Evolutionary conservation across 2,888 invertebrate species (phyloP), one percentile per base, ranked within the genome.

Genomic region (Sarcophaga caerulescens): DNA sequence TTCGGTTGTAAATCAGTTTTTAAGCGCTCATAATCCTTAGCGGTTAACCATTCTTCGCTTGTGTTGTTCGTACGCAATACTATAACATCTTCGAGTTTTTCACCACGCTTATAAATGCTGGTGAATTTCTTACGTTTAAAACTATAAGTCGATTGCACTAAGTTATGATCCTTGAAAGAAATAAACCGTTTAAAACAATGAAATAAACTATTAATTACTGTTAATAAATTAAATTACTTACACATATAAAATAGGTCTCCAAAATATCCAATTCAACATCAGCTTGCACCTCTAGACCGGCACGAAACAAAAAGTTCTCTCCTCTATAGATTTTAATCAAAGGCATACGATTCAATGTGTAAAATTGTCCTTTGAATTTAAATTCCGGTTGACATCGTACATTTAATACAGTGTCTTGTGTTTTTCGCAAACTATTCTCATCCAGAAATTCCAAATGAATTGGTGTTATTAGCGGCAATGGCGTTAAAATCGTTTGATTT

Each of bases 211-310:
- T n/a, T n/a, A n/a, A n/a, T n/a, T n/a, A n/a, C n/a, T n/a, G n/a
- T n/a, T n/a, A n/a, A n/a, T n/a, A 45, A 4, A 10, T 35, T 10
- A 35, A 35, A 47, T 12, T 79, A 91, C 93, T 92, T 92, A 93
- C 93, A 90, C 93, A 92, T 88, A 93, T 92, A 84, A 93, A 92
- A 89, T 92, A 93, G 45, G 92, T 93, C 81, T 93, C 93, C 84
- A 93, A 88, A 78, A 93, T 92, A 80, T 93, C 93, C 80, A 93
- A 85, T 78, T 91, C 89, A 57, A 91, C 90, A 59, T 89, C 87
- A n/a, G 93, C 89, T 88, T 91, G 88, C 57, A 93, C 90, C 86
- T 92, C 92, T 14, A 92, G 89, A 79, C 92, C 92, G 59, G 93
- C 92, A 11, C 93, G 90, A 75, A 93, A 90, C 57, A 93, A 85